Base-by-base conservation (phyloP, 2,888 invertebrate genomes). In the Imbricaverruca yamaguchii region DNA sequence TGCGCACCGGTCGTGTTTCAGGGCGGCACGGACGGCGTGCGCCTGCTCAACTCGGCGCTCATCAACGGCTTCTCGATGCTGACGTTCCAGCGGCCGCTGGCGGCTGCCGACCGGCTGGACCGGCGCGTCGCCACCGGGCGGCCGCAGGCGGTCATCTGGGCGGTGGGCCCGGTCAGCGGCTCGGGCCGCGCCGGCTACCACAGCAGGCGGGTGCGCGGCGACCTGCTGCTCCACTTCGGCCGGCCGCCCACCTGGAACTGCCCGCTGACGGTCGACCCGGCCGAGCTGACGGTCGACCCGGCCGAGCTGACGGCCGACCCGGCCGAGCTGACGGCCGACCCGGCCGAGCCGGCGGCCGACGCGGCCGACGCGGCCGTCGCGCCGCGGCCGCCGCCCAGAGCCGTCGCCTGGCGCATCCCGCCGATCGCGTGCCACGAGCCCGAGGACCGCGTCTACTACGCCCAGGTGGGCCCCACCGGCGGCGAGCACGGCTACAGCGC, bases 11-110 rank as follows among this genome's bases (percentile, higher is more conserved):
- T 25, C 18, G 18, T 81, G 13, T 67, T 55, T 15, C 87, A 94
- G 93, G 91, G 91, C 65, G 91, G 92, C 84, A 91, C 93, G 1
- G 92, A 94, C 87, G 95, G 93, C n/a, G 91, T 95, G 61, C 91
- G 93, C 0, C 88, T 95, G 61, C 88, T 96, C 84, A 96, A 96
- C 87, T 94, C 95, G 0, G 96, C 95, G 0, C 91, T 94, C 88
- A 95, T 96, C 78, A 96, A 96, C 88, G 95, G 95, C 18, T 96
- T 95, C 88, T 94, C 95, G 74, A 96, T 96, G 86, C 93, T 96
- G 83, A 96, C 96, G 67, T 96, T 94, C 88, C 96, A 96, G 88
- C 91, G 96, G 74, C 92, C 94, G 0, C 89, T 96, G 85, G 89
- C 89, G 84, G 92, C 94, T 0, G 90, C 91, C 2, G 95, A 96